A percentile compares a stretch with the other conserved stretches of the same genome.
phyloP scores from a whole-genome alignment of 2,797 vertebrate species.

The Urophycis tenuis region DNA sequence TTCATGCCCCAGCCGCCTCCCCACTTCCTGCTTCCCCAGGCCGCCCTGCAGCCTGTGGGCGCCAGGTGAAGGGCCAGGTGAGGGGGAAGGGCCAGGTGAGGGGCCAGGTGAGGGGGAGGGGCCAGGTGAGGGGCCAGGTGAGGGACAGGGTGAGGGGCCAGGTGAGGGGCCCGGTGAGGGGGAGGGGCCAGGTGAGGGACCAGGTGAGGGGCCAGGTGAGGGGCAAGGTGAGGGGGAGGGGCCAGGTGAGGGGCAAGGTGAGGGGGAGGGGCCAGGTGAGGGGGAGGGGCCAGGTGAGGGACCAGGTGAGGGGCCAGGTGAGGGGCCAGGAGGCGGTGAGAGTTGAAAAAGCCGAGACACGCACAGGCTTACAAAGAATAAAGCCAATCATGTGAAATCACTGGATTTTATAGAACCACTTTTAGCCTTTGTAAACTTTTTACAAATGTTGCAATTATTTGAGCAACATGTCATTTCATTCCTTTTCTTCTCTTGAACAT shows the following conservation, averaged over 20 bases:
- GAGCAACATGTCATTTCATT: neutral
- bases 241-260: slow-evolving; percentile 43
- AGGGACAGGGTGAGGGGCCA: too few relatives aligned
- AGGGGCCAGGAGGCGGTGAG: slow-evolving; percentile 34
- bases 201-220: slow-evolving; percentile 42
- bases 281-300: slow-evolving; percentile 50
- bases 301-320: slow-evolving; percentile 40
- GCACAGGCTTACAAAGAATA: neutral
- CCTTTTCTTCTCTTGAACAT: neutral
- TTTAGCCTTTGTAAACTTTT: slow-evolving; percentile 24
- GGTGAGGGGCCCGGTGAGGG: slow-evolving; percentile 40
- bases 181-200: slow-evolving; percentile 51
- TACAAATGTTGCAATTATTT: slow-evolving; percentile 2
- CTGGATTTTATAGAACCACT: slow-evolving; percentile 7
- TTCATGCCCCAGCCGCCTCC: slow-evolving; percentile 62
- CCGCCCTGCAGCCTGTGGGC: slow-evolving; percentile 63
- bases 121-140: slow-evolving; percentile 45
- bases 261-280: too few relatives aligned
- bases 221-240: slow-evolving; percentile 39
- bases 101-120: slow-evolving; percentile 40
- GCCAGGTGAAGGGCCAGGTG: slow-evolving; percentile 45
- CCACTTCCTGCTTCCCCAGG: slow-evolving; percentile 72
- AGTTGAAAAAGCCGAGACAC: neutral
- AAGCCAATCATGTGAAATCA: slow-evolving; percentile 5
- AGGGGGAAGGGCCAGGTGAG: slow-evolving; percentile 43